These are phyloP conservation scores for Apocrypta bakeri DNA, from an alignment of 1,140 invertebrate genomes.

Conservation along the genomic window DNA sequence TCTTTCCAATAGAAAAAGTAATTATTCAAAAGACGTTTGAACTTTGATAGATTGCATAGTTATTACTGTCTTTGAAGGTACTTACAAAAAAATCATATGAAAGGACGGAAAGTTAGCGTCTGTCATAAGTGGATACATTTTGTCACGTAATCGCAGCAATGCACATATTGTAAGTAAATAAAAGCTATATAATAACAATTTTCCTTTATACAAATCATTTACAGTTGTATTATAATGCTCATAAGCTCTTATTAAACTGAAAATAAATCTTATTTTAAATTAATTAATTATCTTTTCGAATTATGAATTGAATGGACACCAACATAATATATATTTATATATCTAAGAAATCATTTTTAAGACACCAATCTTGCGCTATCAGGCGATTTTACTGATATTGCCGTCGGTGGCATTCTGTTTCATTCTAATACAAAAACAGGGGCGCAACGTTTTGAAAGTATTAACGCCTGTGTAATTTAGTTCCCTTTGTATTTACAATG, in stretches of 20 bases:
- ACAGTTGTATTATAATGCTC: conserved; percentile 32
- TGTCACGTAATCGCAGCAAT: conserved; percentile 25
- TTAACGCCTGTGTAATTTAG: conserved; percentile 27
- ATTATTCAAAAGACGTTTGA: background rate
- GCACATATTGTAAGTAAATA: conserved; percentile 37
- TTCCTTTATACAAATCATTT: conserved; percentile 50
- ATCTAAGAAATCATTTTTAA: conserved; percentile 33
- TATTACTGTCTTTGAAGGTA: conserved; percentile 9
- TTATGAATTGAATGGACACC: conserved; percentile 8
- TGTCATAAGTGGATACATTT: conserved; percentile 8
- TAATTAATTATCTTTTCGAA: conserved; percentile 5
- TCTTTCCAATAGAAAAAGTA: background rate
- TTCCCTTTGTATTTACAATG: conserved; percentile 41
- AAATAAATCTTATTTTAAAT: conserved; percentile 12
- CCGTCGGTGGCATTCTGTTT: background rate
- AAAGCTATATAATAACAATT: conserved; percentile 39
- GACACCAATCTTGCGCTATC: background rate
- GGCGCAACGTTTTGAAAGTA: conserved; percentile 32
- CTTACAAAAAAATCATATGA: background rate
- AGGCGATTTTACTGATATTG: background rate
- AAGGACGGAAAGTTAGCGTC: conserved; percentile 40
- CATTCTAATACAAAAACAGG: conserved; percentile 28
- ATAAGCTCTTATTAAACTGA: conserved; percentile 18
- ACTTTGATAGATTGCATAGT: background rate
- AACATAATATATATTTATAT: conserved; percentile 20